Base-by-base conservation (phyloP, 2,797 vertebrate genomes). In the Eospalax fontanierii region DNA sequence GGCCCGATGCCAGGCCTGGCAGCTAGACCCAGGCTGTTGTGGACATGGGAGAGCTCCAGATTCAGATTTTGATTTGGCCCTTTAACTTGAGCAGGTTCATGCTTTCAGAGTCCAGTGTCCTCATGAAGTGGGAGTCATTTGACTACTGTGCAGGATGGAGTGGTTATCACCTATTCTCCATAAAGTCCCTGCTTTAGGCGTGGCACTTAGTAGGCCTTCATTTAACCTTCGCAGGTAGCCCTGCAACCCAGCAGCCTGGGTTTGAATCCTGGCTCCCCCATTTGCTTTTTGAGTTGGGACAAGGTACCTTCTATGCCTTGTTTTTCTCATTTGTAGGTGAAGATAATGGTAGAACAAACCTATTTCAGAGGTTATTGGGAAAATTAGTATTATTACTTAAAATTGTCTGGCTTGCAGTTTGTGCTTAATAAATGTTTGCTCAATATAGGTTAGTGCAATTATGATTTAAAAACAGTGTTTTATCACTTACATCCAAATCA, bases 271-370 rank as follows among this genome's bases (percentile, higher is more conserved):
- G 28, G 82, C 33, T 50, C 2, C 10, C 28, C 50, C 11, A 2
- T 81, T 46, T 79, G 40, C 33, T 65, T 30, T 83, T 75, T 83
- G 46, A 24, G 78, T 15, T 38, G 4, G 26, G 30, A 18, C 18
- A 80, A 74, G 22, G 65, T 57, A 33, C 61, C 80, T 73, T 78
- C 66, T 66, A 2, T 86, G 85, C 65, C 70, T 86, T 26, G 22
- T 46, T 76, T 94, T 94, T n/a, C 76, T 74, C 24, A 38, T 78
- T 90, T 90, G 57, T 86, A 46, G 68, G 28, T 83, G 63, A 80
- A 30, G 2, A 21, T 76, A 38, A 19, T 87, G 33, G 21, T 73
- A 59, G 40, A 75, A 73, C 46, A 50, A 50, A 38, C 43, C 71
- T 30, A 16, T 19, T 66, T 35, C 38, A 81, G 50, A 76, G 54